Evolutionary conservation across 1,140 invertebrate genomes (phyloP).

Genomic region (Brachionus manjavacas): DNA sequence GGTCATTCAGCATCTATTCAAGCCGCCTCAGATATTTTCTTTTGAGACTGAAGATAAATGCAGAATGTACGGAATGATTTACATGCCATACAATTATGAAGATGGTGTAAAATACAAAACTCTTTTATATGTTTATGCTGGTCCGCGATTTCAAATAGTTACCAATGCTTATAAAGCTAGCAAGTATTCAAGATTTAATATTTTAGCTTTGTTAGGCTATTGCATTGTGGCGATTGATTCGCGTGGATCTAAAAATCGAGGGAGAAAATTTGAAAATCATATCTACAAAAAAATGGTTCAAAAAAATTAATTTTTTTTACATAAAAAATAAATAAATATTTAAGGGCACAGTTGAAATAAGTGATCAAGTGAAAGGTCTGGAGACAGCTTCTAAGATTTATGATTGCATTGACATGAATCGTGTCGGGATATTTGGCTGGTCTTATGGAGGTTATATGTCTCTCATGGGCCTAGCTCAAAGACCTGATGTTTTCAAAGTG

Average conservation of each 20-base stretch:
- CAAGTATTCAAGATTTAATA: conserved; percentile 77
- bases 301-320: conserved; percentile 50
- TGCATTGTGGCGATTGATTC: conserved; percentile 92
- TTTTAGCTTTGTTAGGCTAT: conserved; percentile 90
- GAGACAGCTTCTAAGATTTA: conserved; percentile 75
- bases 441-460: conserved; percentile 73
- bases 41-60: conserved; percentile 65
- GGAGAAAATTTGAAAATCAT: conserved; percentile 81
- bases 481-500: conserved; percentile 60
- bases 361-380: conserved; percentile 91
- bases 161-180: conserved; percentile 86
- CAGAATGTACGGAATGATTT: conserved; percentile 78
- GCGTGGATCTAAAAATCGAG: conserved; percentile 83
- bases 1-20: conserved; percentile 43
- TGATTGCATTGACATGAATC: conserved; percentile 80
- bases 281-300: conserved; percentile 72
- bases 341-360: conserved; percentile 83
- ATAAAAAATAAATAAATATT: conserved; percentile 12
- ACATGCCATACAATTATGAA: conserved; percentile 75
- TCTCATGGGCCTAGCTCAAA: conserved; percentile 59
- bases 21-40: conserved; percentile 67
- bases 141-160: conserved; percentile 92
- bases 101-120: conserved; percentile 79
- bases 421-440: conserved; percentile 94
- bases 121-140: conserved; percentile 91